Percentiles rank a stretch among this genome's conserved stretches.
Conservation (phyloP, 1,140 invertebrate genomes). For the Drosophila ambigua region DNA sequence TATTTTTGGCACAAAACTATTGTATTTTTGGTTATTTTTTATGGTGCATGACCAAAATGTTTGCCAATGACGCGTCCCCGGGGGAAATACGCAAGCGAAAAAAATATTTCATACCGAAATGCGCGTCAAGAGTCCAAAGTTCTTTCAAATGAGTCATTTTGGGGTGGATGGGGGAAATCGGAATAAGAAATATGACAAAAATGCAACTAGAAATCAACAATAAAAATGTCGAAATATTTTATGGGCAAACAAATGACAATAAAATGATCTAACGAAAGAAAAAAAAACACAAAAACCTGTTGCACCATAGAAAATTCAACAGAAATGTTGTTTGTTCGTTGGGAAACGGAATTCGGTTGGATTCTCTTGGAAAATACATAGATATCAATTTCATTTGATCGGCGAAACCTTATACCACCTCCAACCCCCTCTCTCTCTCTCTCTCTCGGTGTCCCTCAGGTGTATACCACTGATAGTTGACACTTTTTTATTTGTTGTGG, state of each 20-base stretch:
- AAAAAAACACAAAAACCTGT: conserved; percentile 35
- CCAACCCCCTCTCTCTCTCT: not conserved
- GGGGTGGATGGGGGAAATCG: not conserved
- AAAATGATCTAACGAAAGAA: conserved; percentile 45
- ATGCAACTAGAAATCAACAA: conserved; percentile 53
- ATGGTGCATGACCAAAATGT: conserved; percentile 49
- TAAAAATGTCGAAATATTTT: conserved; percentile 75
- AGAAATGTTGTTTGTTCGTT: conserved; percentile 65
- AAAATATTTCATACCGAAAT: conserved; percentile 10
- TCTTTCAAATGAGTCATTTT: conserved; percentile 61
- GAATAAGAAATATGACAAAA: conserved; percentile 47
- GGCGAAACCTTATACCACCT: conserved; percentile 52
- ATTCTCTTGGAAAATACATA: conserved; percentile 11
- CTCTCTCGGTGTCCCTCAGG: conserved; percentile 13
- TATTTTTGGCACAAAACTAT: conserved; percentile 23
- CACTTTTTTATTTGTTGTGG: conserved; percentile 15
- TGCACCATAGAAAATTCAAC: conserved; percentile 54
- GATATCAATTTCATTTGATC: conserved; percentile 75
- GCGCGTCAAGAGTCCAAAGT: conserved; percentile 52
- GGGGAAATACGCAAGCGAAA: conserved; percentile 27
- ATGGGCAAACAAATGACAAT: conserved; percentile 55
- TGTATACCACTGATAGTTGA: conserved; percentile 45
- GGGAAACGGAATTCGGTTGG: conserved; percentile 9
- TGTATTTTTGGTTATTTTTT: conserved; percentile 37
- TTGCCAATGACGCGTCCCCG: conserved; percentile 31